Evolutionary conservation across 2,888 invertebrate genomes (phyloP).

Genomic region (Caradrina kadenii): DNA sequence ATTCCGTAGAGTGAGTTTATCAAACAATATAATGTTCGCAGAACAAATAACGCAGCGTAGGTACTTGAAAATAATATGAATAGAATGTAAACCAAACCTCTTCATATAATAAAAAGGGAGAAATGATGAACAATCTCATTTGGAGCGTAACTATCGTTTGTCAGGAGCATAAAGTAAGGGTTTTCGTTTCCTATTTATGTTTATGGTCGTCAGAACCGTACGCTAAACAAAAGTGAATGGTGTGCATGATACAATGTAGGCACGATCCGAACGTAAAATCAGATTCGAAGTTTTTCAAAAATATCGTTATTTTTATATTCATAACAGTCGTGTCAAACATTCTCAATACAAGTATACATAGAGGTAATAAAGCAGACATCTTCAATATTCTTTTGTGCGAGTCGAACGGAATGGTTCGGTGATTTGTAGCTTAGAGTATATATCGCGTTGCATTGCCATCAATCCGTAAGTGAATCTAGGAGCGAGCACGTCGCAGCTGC

Average conservation of each 20-base stretch:
- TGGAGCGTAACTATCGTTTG: slow-evolving; percentile 58
- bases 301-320: slow-evolving; percentile 37
- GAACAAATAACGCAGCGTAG: slow-evolving; percentile 29
- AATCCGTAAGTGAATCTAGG: slow-evolving; percentile 84
- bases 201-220: slow-evolving; percentile 49
- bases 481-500: slow-evolving; percentile 79
- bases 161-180: slow-evolving; percentile 53
- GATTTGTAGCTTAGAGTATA: slow-evolving; percentile 74
- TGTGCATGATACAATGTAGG: slow-evolving; percentile 31
- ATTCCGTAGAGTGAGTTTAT: slow-evolving; percentile 22
- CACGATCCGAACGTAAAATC: slow-evolving; percentile 40
- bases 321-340: slow-evolving; percentile 38
- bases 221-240: slow-evolving; percentile 56
- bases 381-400: slow-evolving; percentile 67
- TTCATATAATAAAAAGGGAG: slow-evolving; percentile 42
- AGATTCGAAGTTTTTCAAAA: slow-evolving; percentile 31
- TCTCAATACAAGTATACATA: slow-evolving; percentile 44
- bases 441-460: slow-evolving; percentile 83
- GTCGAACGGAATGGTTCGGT: slow-evolving; percentile 65
- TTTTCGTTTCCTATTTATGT: slow-evolving; percentile 52
- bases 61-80: slow-evolving; percentile 55
- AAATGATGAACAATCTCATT: slow-evolving; percentile 53
- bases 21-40: slow-evolving; percentile 30
- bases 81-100: slow-evolving; percentile 38
- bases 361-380: slow-evolving; percentile 55